These are phyloP conservation scores for Aspidiotus rigidus DNA, from an alignment of 2,888 invertebrate species.

Conservation along the genomic window DNA sequence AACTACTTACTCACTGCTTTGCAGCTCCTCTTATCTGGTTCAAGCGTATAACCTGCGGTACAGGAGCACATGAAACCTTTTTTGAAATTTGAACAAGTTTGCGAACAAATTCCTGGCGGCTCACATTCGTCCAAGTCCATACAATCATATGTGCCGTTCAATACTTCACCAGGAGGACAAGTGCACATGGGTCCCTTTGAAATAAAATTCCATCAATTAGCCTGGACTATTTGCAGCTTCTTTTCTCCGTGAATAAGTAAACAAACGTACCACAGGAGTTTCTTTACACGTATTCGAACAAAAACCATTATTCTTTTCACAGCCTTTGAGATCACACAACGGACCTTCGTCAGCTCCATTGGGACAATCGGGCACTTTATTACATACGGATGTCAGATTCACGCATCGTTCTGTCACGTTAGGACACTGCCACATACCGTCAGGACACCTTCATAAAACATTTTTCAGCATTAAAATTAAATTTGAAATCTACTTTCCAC, in stretches of 20 bases:
- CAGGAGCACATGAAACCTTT: constrained; percentile 83
- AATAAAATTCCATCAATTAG: too few relatives aligned
- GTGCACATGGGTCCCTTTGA: constrained; percentile 70
- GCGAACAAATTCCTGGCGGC: constrained; percentile 82
- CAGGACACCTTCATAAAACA: constrained; percentile 52
- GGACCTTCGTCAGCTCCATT: constrained; percentile 89
- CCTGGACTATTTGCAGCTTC: too few relatives aligned
- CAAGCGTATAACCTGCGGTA: constrained; percentile 69
- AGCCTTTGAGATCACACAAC: constrained; percentile 75
- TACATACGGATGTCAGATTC: constrained; percentile 79
- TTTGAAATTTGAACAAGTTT: constrained; percentile 81
- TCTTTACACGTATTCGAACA: constrained; percentile 79
- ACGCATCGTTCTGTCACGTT: constrained; percentile 71
- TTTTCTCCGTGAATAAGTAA: too few relatives aligned
- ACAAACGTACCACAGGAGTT: constrained; percentile 57
- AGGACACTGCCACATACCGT: constrained; percentile 79
- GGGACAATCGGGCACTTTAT: constrained; percentile 79
- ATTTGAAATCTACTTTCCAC: background rate
- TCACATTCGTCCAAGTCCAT: constrained; percentile 79
- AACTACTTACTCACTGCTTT: constrained; percentile 62
- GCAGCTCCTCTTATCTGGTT: constrained; percentile 73
- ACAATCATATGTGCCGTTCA: constrained; percentile 61
- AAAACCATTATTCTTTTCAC: constrained; percentile 59
- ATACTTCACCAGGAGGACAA: constrained; percentile 79
- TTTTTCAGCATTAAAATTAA: background rate